Conservation (phyloP, 2,888 invertebrate genomes). For the Alsophila aescularia region DNA sequence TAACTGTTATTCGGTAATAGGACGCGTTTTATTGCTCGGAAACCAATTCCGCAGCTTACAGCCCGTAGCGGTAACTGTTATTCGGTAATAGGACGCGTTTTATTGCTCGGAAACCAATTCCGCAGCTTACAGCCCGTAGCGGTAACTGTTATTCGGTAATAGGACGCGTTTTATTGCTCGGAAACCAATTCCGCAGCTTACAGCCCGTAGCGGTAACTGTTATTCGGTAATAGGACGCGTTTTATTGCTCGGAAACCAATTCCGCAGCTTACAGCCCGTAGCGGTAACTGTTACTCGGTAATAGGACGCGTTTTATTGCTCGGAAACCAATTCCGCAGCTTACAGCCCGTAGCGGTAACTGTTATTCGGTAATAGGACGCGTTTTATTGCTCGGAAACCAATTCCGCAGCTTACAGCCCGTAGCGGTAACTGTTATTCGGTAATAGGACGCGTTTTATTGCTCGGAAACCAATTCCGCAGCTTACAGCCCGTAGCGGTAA, state of each 20-base stretch:
- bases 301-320: conserved; percentile 15
- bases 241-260: conserved; percentile 14
- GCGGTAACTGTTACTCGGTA: conserved; percentile 25
- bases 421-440: conserved; percentile 26
- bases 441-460: conserved; percentile 18
- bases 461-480: conserved; percentile 3
- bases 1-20: conserved; percentile 25
- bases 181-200: conserved; percentile 8
- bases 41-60: conserved; percentile 6
- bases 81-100: conserved; percentile 17
- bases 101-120: conserved; percentile 13
- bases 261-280: conserved; percentile 8
- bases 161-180: conserved; percentile 13
- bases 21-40: conserved; percentile 13
- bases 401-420: conserved; percentile 3
- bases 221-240: conserved; percentile 20
- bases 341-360: conserved; percentile 18
- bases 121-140: conserved; percentile 11
- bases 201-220: conserved; percentile 21
- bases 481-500: conserved; percentile 17
- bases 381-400: conserved; percentile 14
- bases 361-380: conserved; percentile 22
- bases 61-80: conserved; percentile 24
- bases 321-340: conserved; percentile 7
- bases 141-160: conserved; percentile 25